Percentiles rank a stretch among this genome's conserved stretches.
Evolutionary conservation across 1,140 invertebrate species (phyloP).

Genomic region (Trichogramma pretiosum): DNA sequence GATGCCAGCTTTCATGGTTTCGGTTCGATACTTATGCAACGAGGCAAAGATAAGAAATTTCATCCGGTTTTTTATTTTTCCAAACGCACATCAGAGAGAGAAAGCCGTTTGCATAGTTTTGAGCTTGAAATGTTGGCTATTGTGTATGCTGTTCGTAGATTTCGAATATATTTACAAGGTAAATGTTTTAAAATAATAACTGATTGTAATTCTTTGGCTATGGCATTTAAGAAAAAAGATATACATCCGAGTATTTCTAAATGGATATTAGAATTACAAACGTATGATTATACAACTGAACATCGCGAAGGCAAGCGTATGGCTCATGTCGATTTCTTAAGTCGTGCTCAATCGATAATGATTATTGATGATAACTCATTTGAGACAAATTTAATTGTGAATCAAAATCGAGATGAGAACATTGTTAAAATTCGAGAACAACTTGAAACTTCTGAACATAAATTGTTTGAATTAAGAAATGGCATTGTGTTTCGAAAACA

Average conservation of each 20-base stretch:
- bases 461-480: too few species aligned
- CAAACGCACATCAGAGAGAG: constrained; percentile 7
- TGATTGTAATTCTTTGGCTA: too few species aligned
- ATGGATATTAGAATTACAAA: too few species aligned
- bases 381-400: not conserved
- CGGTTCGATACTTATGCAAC: constrained; percentile 25
- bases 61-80: constrained; percentile 23
- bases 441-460: not conserved
- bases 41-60: constrained; percentile 15
- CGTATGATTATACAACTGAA: too few species aligned
- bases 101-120: constrained; percentile 20
- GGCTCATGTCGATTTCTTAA: too few species aligned
- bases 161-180: constrained; percentile 41
- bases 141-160: constrained; percentile 39
- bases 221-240: constrained; percentile 31
- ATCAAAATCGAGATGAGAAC: constrained; percentile 3
- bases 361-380: constrained; percentile 2
- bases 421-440: not conserved
- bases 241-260: constrained; percentile 29
- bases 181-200: not conserved
- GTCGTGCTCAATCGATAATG: not conserved
- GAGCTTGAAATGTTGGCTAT: constrained; percentile 20
- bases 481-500: constrained; percentile 2
- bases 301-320: too few species aligned
- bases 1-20: constrained; percentile 26